Evolutionary conservation across 2,888 invertebrate species (phyloP).

Genomic region (Balanococcus diminutus): DNA sequence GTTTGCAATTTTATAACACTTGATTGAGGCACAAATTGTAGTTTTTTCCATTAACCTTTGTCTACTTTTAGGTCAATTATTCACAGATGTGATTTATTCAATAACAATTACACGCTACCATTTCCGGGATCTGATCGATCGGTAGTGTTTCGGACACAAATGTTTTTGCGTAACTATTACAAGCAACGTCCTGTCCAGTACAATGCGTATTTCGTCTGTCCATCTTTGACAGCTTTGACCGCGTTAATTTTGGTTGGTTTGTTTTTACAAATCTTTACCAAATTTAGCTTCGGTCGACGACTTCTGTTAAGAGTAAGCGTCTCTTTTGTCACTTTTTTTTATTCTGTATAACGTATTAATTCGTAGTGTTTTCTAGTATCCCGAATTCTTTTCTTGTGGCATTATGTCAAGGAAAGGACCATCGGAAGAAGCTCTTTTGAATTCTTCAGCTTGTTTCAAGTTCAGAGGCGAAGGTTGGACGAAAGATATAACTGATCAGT

Average conservation of each 20-base stretch:
- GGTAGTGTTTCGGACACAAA: constrained; percentile 81
- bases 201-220: constrained; percentile 68
- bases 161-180: constrained; percentile 71
- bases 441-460: constrained; percentile 70
- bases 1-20: not conserved
- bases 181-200: constrained; percentile 75
- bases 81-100: constrained; percentile 35
- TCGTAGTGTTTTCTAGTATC: constrained; percentile 64
- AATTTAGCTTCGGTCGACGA: constrained; percentile 69
- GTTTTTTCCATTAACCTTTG: not conserved
- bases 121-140: constrained; percentile 85
- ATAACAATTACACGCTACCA: constrained; percentile 70
- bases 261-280: constrained; percentile 69
- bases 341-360: not conserved
- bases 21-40: not conserved
- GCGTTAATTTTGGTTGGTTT: constrained; percentile 68
- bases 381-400: constrained; percentile 75
- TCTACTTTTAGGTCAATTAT: constrained; percentile 3
- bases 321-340: not conserved
- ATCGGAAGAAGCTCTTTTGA: constrained; percentile 67
- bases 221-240: constrained; percentile 73
- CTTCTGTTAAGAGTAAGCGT: constrained; percentile 69
- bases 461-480: constrained; percentile 83
- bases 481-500: constrained; percentile 66
- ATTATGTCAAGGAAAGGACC: constrained; percentile 72